Base-by-base conservation (phyloP, 2,888 invertebrate species). In the Caenorhabditis auriculariae region DNA sequence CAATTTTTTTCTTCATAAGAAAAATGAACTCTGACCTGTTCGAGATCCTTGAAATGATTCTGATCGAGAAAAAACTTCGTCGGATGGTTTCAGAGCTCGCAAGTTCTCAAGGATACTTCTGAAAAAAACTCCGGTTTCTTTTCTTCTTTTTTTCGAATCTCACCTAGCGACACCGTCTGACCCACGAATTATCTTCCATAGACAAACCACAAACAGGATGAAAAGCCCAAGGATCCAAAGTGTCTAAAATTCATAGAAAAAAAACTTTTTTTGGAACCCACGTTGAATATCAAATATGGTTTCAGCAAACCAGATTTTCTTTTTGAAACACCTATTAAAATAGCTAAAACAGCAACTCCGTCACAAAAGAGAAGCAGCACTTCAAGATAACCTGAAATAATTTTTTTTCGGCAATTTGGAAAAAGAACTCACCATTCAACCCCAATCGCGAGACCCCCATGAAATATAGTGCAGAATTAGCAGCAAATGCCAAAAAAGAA, bases 241-340 rank as follows among this genome's bases (percentile, higher is more conserved):
- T 5, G 60, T 43, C 69, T 69, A 60, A 21, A 69, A 4, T n/a
- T 39, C 12, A 38, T 9, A 24, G 12, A 39, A 38, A 41, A 15
- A 12, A 19, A 17, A 32, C 23, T 7, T n/a, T 35, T 15, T n/a
- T n/a, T 23, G 3, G 35, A 38, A 39, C 52, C 17, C 29, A 71
- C 71, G 53, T 69, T 71, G 47, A 68, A 71, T 38, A 71, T 62
- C 24, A 71, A 54, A 41, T 71, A 71, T 2, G 71, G 71, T 35
- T 71, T 71, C 21, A 71, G 43, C 24, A 71, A 41, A 17, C 66
- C 60, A 6, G 68, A 56, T 15, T 60, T 55, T 38, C 60, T 54
- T 35, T 68, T 66, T 21, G 71, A 65, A n/a, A 65, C 55, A n/a
- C 68, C 71, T 45, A 59, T 60, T 21, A 70, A 42, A 24, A 70